Base-by-base conservation (phyloP, 2,888 invertebrate genomes). In the Acholoe squamosa region DNA sequence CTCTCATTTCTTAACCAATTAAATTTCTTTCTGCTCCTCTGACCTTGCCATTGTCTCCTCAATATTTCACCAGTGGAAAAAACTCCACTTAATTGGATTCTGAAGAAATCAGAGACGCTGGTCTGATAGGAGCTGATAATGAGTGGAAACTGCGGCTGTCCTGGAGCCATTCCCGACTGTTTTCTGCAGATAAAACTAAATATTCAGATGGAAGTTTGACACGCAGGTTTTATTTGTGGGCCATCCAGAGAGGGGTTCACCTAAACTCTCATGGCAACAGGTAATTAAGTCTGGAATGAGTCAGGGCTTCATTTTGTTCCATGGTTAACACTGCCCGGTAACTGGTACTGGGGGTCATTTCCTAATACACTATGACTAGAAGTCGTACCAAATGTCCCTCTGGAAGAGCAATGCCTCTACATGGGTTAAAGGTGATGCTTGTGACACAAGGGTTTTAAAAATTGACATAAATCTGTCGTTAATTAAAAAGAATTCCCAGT, bases 261-360 rank as follows among this genome's bases (percentile, higher is more conserved):
- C 80, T 80, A 43, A 33, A 80, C 34, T 80, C 33, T 80, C 80
- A 80, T 80, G 80, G 80, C 80, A 80, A 80, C 80, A 80, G 43
- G 43, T 80, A 80, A 80, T 80, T 80, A 80, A 80, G 80, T 16
- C 7, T 1, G 43, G 31, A 28, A 14, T 71, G 25, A 71, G 71
- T 71, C 71, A 71, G 28, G 1, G 71, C 19, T 28, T 28, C 19
- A 71, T 71, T 22, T 71, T 28, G 25, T 25, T 16, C 28, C 25
- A 71, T 71, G 71, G 43, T 43, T 43, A 43, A 10, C 3, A 43
- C 43, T 43, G 5, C 10, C 43, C 43, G 5, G 10, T 10, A 3
- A 43, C 43, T 7, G 43, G 43, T 10, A 43, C 43, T 43, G 10
- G 10, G 43, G n/a, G n/a, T n/a, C n/a, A n/a, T n/a, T n/a, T n/a